Percentiles rank a stretch among this genome's conserved stretches.
Conservation (phyloP, 1,140 invertebrate genomes). For the Bombus sibiricus region DNA sequence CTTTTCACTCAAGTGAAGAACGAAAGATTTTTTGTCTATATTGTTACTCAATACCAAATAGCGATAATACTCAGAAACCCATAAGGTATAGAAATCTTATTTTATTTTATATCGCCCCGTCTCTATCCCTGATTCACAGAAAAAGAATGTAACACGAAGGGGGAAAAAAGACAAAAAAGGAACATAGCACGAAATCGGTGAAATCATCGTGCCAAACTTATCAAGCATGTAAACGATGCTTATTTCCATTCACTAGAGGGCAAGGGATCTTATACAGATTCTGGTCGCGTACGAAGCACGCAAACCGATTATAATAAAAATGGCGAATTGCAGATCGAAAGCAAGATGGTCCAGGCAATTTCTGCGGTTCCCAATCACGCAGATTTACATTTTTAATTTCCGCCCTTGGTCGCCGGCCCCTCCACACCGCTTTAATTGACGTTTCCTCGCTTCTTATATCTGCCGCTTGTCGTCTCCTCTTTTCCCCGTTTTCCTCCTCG, state of each 20-base stretch:
- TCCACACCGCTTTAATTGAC: slow-evolving; percentile 73
- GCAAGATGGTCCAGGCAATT: background rate
- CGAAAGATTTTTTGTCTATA: no score
- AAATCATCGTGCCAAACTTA: no score
- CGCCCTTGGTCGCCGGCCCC: slow-evolving; percentile 53
- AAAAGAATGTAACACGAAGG: background rate
- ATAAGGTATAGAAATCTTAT: no score
- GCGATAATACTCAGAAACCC: no score
- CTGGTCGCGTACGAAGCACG: slow-evolving; percentile 32
- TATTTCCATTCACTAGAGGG: background rate
- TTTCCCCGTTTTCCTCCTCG: background rate
- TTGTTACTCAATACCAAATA: no score
- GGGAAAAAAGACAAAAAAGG: no score
- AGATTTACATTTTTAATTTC: slow-evolving; percentile 78
- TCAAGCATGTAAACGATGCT: background rate
- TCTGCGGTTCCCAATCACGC: slow-evolving; percentile 70
- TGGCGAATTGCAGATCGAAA: slow-evolving; percentile 41
- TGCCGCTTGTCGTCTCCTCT: slow-evolving; percentile 40
- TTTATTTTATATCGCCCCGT: no score
- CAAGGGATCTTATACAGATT: background rate
- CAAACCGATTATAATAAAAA: slow-evolving; percentile 64
- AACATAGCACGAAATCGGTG: no score
- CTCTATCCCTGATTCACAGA: no score
- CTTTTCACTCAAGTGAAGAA: background rate
- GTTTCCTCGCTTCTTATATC: slow-evolving; percentile 75